A percentile compares a stretch with the other conserved stretches of the same genome.
These are phyloP conservation scores for Ageneiosus marmoratus DNA, from an alignment of 2,113 vertebrate genomes.

Conservation along the genomic window DNA sequence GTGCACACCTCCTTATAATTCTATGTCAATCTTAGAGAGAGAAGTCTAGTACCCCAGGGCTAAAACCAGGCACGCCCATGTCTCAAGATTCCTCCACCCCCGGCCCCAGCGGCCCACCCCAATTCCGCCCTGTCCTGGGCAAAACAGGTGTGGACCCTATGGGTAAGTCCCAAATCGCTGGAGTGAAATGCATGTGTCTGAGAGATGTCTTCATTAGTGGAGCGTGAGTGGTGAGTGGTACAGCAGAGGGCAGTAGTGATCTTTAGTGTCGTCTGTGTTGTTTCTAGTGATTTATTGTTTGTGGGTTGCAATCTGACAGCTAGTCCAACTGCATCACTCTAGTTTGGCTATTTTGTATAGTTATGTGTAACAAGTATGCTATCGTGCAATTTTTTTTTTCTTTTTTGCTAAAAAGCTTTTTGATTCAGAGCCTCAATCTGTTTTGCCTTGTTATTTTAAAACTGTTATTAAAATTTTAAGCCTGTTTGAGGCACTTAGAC, in stretches of 20 bases:
- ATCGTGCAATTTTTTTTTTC: not conserved
- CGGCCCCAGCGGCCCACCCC: conserved; percentile 77
- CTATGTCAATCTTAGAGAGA: conserved; percentile 73
- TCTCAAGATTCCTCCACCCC: conserved; percentile 78
- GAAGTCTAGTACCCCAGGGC: conserved; percentile 85
- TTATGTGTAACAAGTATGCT: not conserved
- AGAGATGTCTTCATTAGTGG: conserved; percentile 19
- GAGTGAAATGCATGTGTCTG: not conserved
- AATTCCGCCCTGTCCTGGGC: conserved; percentile 74
- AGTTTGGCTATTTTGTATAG: not conserved
- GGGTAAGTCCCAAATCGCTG: conserved; percentile 65
- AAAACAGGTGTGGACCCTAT: conserved; percentile 80
- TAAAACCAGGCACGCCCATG: conserved; percentile 87
- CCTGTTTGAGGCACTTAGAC: not conserved
- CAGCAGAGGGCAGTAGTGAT: conserved; percentile 76
- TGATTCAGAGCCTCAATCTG: not conserved
- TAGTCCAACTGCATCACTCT: not conserved
- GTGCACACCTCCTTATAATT: not conserved
- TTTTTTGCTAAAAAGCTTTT: not conserved
- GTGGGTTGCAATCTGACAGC: not conserved
- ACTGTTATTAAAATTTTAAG: not conserved
- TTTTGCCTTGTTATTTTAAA: not conserved
- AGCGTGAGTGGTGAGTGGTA: conserved; percentile 38
- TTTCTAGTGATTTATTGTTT: conserved; percentile 5
- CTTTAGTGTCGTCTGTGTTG: conserved; percentile 27